Evolutionary conservation across 2,888 invertebrate species (phyloP).

Genomic region (Calameuta pallipes): DNA sequence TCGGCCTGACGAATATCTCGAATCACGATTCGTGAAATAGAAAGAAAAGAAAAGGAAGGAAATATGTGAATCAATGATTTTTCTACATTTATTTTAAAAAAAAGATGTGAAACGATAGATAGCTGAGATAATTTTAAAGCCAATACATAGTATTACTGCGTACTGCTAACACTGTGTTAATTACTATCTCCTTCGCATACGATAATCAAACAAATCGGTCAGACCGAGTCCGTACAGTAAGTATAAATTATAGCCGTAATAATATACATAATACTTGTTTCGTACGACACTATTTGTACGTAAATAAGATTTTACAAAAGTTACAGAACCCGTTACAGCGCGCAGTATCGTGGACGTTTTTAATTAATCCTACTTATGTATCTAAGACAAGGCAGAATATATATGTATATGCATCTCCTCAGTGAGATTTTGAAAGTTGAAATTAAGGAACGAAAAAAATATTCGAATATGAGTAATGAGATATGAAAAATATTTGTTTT

Average conservation of each 20-base stretch:
- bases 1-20: not conserved
- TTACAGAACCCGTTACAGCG: not conserved
- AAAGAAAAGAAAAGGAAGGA: not conserved
- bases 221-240: not conserved
- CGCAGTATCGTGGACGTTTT: not conserved
- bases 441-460: not conserved
- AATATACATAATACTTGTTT: not conserved
- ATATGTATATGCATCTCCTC: not conserved
- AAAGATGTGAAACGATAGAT: not conserved
- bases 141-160: not conserved
- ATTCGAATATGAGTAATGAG: not conserved
- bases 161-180: conserved; percentile 4
- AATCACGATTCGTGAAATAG: not conserved
- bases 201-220: not conserved
- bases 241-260: not conserved
- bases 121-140: not conserved
- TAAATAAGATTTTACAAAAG: not conserved
- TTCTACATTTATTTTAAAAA: not conserved
- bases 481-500: not conserved
- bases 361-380: not conserved
- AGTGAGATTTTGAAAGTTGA: not conserved
- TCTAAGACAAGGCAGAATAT: not conserved
- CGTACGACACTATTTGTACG: not conserved
- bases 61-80: not conserved
- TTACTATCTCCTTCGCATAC: not conserved